A percentile compares a stretch with the other conserved stretches of the same genome.
Conservation (phyloP, 1,140 invertebrate genomes). For the Diplogasteroides magnus region DNA sequence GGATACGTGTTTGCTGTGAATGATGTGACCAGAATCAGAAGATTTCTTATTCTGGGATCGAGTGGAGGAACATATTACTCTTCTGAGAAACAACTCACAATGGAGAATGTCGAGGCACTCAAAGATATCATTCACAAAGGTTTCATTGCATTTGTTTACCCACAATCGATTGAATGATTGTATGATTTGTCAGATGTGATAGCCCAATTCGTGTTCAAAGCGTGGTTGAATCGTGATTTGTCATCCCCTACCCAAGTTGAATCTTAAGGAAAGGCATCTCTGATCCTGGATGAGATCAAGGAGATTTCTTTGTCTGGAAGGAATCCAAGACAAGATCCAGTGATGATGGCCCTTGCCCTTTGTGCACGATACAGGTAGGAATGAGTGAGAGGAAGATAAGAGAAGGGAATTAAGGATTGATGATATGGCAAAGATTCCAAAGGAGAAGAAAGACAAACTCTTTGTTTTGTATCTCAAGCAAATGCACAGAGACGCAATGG, state of each 20-base stretch:
- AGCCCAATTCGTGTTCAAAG: no score
- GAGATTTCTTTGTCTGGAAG: slow-evolving; percentile 53
- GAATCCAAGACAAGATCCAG: slow-evolving; percentile 53
- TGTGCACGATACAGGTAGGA: slow-evolving; percentile 47
- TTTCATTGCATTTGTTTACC: no score
- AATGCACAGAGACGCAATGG: not conserved
- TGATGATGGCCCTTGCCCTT: slow-evolving; percentile 55
- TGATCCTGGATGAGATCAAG: slow-evolving; percentile 49
- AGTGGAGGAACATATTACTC: slow-evolving; percentile 53
- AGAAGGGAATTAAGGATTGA: no score
- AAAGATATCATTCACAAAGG: slow-evolving; percentile 47
- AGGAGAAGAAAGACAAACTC: no score
- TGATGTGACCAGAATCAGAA: slow-evolving; percentile 51
- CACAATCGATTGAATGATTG: no score
- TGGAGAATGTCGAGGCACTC: slow-evolving; percentile 48
- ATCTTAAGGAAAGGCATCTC: slow-evolving; percentile 1
- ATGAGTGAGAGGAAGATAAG: no score
- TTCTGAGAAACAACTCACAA: slow-evolving; percentile 42
- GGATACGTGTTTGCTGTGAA: slow-evolving; percentile 54
- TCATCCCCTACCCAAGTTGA: no score
- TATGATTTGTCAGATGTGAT: no score
- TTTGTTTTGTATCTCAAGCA: not conserved
- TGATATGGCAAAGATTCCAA: no score
- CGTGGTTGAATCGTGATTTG: no score
- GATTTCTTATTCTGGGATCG: slow-evolving; percentile 55